Base-by-base conservation (phyloP, 1,140 invertebrate genomes). In the Euschistus heros region DNA sequence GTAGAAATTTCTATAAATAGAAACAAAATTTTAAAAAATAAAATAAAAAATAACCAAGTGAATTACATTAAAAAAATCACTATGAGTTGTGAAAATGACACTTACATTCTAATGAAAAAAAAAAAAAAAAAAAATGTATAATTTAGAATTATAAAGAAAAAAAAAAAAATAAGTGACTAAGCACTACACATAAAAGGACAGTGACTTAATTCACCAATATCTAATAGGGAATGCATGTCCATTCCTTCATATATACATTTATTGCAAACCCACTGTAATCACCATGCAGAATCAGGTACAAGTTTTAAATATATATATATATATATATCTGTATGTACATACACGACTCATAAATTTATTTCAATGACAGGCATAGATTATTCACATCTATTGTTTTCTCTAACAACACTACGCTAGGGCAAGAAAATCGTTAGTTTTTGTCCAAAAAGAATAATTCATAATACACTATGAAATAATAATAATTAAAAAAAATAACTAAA, bases 251-350 rank as follows among this genome's bases (percentile, higher is more conserved):
- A 57, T 57, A 15, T 57, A 57, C 54, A 57, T 8, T 57, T 57
- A 57, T 57, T 57, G 54, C 54, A 57, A 17, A 57, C 24, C 54
- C 54, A 57, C 24, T 26, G 24, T 57, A 24, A 57, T 57, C 54
- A 57, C 54, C 54, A 57, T 57, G 54, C 54, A 57, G 54, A 57
- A 57, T 42, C 59, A 61, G 59, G 59, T 61, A 61, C 59, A 37
- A 61, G 37, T 61, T 61, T 61, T 27, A 27, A 17, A 24, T 59
- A 24, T 59, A 54, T 13, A 54, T 13, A n/a, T n/a, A n/a, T n/a
- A 24, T 59, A 24, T 59, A 54, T 54, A 54, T 54, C 18, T 54
- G 3, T 54, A 54, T 54, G 24, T 54, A 54, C 24, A 54, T 54
- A 54, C 24, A 54, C 33, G 33, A 37, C 33, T 37, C 33, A 37